Evolutionary conservation across 2,113 vertebrate species (phyloP).

Genomic region (Oostethus manadensis): DNA sequence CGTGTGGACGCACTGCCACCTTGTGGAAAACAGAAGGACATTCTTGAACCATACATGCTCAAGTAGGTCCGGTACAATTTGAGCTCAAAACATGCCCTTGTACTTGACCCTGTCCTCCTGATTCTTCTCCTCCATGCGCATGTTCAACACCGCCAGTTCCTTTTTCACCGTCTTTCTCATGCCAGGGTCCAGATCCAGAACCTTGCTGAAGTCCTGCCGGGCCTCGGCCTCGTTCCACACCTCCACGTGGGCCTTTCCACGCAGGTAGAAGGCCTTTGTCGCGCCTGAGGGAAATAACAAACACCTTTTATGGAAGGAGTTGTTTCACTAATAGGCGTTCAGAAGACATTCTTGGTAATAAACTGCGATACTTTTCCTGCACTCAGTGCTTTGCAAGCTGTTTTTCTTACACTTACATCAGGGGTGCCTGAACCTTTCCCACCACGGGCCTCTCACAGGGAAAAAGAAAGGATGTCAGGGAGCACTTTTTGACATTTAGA

Average conservation of each 20-base stretch:
- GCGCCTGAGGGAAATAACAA: constrained; percentile 48
- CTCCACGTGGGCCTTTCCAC: constrained; percentile 80
- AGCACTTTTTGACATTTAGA: too few species aligned
- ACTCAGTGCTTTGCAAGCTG: too few species aligned
- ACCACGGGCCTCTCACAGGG: too few species aligned
- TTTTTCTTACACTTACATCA: too few species aligned
- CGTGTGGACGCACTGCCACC: constrained; percentile 25
- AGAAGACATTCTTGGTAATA: background rate
- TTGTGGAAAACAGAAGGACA: constrained; percentile 29
- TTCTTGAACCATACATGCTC: background rate
- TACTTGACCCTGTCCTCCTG: constrained; percentile 79
- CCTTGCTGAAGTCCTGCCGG: constrained; percentile 73
- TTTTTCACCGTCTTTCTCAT: constrained; percentile 77
- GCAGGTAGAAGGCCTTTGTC: constrained; percentile 79
- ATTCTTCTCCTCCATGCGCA: constrained; percentile 78
- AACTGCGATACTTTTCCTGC: background rate
- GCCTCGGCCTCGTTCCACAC: constrained; percentile 81
- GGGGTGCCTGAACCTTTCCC: too few species aligned
- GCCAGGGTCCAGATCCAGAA: constrained; percentile 77
- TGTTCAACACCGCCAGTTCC: constrained; percentile 74
- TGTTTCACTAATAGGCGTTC: too few species aligned
- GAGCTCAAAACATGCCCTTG: constrained; percentile 71
- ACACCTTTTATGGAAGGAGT: background rate
- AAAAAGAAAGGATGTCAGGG: too few species aligned
- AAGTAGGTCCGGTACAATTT: too few species aligned